phyloP scores from a whole-genome alignment of 1,140 invertebrate species.

The Drosophila varians region DNA sequence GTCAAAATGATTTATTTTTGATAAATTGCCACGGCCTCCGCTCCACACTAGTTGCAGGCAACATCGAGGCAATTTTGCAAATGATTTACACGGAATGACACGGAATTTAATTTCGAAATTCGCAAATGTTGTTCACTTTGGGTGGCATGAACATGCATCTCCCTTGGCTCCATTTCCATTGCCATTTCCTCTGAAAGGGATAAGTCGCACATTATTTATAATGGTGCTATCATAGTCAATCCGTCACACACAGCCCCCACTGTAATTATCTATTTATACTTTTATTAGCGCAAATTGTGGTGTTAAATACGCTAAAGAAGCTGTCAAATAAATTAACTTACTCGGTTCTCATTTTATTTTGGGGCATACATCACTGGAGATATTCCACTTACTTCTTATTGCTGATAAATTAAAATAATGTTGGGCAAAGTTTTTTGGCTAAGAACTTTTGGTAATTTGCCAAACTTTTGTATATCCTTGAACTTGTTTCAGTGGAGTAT shows the following conservation, averaged over 20 bases:
- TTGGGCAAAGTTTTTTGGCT: slow-evolving; percentile 3
- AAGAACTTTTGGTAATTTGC: slow-evolving; percentile 26
- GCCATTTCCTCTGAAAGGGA: slow-evolving; percentile 33
- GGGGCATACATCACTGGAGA: not conserved
- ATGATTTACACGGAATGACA: slow-evolving; percentile 82
- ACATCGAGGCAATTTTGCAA: slow-evolving; percentile 67
- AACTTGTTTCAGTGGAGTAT: slow-evolving; percentile 17
- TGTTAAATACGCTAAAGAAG: slow-evolving; percentile 61
- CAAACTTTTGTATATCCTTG: slow-evolving; percentile 41
- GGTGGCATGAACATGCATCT: slow-evolving; percentile 81
- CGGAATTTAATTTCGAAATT: slow-evolving; percentile 82
- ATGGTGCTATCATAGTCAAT: slow-evolving; percentile 52
- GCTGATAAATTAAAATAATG: not conserved
- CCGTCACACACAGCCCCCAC: slow-evolving; percentile 27
- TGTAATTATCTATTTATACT: slow-evolving; percentile 23
- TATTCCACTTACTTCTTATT: not conserved
- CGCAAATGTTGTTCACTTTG: slow-evolving; percentile 77
- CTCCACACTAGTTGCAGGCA: slow-evolving; percentile 38
- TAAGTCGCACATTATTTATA: slow-evolving; percentile 55
- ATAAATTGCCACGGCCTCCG: slow-evolving; percentile 74
- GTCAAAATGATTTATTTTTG: slow-evolving; percentile 83
- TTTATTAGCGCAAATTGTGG: slow-evolving; percentile 21
- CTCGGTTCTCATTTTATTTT: not conserved
- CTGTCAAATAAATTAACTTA: slow-evolving; percentile 65
- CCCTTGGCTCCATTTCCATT: slow-evolving; percentile 12